A percentile compares a stretch with the other conserved stretches of the same genome.
Conservation (phyloP, 2,888 invertebrate species). For the Hofmannophila pseudospretella region DNA sequence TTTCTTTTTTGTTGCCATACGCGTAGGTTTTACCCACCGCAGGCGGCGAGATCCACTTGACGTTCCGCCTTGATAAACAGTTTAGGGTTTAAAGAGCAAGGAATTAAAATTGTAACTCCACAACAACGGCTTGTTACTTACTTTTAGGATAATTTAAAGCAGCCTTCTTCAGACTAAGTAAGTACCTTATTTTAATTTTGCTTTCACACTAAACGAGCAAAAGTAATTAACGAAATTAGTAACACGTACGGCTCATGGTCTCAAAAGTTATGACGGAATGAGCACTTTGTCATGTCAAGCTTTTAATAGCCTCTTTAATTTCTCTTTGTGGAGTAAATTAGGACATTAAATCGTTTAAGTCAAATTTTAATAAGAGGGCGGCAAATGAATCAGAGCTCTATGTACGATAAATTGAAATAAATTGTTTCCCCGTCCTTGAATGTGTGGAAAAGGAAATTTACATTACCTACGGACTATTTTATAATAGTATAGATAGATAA, state of each 20-base stretch:
- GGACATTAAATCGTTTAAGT: conserved; percentile 72
- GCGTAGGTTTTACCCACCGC: no score
- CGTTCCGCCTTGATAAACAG: no score
- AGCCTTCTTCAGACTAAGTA: conserved; percentile 19
- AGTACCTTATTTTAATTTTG: conserved; percentile 42
- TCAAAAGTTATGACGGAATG: conserved; percentile 69
- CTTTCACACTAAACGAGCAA: conserved; percentile 39
- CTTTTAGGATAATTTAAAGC: no score
- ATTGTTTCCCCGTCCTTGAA: not conserved
- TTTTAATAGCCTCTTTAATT: conserved; percentile 73
- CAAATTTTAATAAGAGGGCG: conserved; percentile 50
- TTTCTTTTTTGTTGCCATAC: no score
- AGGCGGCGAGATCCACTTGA: no score
- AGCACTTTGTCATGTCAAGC: conserved; percentile 73
- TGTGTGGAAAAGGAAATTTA: not conserved
- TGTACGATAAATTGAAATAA: conserved; percentile 2
- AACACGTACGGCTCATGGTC: conserved; percentile 61
- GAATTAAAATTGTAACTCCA: no score
- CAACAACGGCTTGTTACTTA: no score
- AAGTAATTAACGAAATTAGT: conserved; percentile 64
- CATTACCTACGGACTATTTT: no score
- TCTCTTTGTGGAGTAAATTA: conserved; percentile 73
- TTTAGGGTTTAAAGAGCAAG: no score
- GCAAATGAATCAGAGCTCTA: conserved; percentile 42
- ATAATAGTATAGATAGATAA: no score